Conservation (phyloP, 2,888 invertebrate species). For the Trissoscelio sp. region DNA sequence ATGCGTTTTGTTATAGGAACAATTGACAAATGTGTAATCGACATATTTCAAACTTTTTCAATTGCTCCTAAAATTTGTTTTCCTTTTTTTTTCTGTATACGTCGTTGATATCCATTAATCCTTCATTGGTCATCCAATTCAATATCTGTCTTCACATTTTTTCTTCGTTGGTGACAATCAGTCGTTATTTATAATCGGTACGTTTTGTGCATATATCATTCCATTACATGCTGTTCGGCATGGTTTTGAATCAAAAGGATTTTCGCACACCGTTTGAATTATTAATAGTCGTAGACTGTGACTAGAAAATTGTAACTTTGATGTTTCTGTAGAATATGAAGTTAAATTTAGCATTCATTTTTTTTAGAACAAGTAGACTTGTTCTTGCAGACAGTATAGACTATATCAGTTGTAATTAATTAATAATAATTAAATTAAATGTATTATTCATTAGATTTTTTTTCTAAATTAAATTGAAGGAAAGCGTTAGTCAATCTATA, state of each 20-base stretch:
- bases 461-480: too few species aligned
- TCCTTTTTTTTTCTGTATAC: background rate
- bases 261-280: constrained; percentile 46
- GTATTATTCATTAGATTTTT: too few species aligned
- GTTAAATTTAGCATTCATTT: too few species aligned
- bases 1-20: constrained; percentile 4
- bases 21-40: constrained; percentile 14
- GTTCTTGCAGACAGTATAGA: too few species aligned
- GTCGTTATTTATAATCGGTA: constrained; percentile 23
- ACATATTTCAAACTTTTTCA: constrained; percentile 23
- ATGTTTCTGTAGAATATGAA: too few species aligned
- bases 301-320: constrained; percentile 16
- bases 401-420: too few species aligned
- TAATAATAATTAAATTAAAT: too few species aligned
- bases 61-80: background rate
- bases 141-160: constrained; percentile 19
- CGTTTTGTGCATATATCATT: constrained; percentile 38
- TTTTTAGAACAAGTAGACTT: too few species aligned
- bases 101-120: constrained; percentile 25
- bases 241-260: constrained; percentile 21
- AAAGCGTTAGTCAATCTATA: too few species aligned
- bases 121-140: constrained; percentile 37
- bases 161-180: constrained; percentile 16
- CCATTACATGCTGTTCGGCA: constrained; percentile 10
- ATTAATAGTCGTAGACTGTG: constrained; percentile 33